These are phyloP conservation scores for Emydoidea blandingii DNA, from an alignment of 2,797 vertebrate genomes.

Conservation along the genomic window DNA sequence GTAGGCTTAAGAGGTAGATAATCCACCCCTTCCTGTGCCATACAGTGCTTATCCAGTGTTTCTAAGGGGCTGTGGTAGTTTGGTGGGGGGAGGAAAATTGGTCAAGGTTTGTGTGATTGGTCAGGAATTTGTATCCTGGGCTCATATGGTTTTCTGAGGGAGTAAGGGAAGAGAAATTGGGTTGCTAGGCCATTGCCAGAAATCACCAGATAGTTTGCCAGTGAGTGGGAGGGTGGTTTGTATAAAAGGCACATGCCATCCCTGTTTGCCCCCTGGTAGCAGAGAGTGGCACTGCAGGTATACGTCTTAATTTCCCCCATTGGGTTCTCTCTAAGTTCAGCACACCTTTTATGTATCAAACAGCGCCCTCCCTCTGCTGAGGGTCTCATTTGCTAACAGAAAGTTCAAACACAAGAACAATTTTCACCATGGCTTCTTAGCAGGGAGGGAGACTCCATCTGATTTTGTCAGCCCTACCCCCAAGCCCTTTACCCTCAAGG, in stretches of 20 bases:
- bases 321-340: not conserved
- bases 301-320: not conserved
- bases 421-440: not conserved
- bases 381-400: not conserved
- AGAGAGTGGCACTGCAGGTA: not conserved
- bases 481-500: not conserved
- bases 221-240: not conserved
- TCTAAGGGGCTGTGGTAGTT: not conserved
- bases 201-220: not conserved
- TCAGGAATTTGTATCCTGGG: not conserved
- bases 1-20: not conserved
- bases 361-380: not conserved
- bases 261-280: not conserved
- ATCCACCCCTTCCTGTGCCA: not conserved
- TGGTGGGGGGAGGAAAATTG: not conserved
- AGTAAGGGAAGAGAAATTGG: not conserved
- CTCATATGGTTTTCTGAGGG: not conserved
- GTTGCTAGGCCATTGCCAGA: not conserved
- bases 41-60: not conserved
- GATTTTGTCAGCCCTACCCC: not conserved
- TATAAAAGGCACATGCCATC: not conserved
- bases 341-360: not conserved
- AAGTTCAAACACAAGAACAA: not conserved
- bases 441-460: not conserved
- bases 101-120: not conserved